A percentile compares a stretch with the other conserved stretches of the same genome.
phyloP scores from a whole-genome alignment of 2,113 vertebrate species.

The Zosterops hypoxanthus region DNA sequence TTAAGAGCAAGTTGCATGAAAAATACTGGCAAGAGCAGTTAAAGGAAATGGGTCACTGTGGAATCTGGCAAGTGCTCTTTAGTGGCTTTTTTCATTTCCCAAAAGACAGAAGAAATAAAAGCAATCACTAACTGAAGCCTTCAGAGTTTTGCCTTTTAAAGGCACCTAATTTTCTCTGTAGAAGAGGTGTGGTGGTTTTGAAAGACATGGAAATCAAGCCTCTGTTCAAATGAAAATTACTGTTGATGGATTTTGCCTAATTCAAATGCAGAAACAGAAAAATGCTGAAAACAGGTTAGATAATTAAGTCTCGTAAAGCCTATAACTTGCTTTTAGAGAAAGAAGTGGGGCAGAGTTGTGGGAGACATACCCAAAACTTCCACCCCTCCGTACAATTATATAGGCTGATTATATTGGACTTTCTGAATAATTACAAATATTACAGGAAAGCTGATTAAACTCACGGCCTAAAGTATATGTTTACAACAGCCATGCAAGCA shows the following conservation, averaged over 20 bases:
- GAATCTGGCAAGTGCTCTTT: neutral
- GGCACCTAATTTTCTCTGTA: neutral
- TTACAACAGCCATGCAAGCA: neutral
- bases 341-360: neutral
- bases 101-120: neutral
- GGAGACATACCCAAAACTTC: neutral
- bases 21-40: neutral
- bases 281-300: neutral
- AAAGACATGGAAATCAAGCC: neutral
- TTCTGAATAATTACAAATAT: neutral
- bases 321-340: neutral
- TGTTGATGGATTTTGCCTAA: neutral
- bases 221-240: neutral
- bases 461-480: neutral
- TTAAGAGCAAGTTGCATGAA: neutral
- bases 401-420: neutral
- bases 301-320: neutral
- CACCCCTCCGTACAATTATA: accelerated
- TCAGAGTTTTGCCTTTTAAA: neutral
- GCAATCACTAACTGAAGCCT: neutral
- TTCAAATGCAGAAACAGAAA: neutral
- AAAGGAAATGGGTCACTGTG: neutral
- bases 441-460: neutral
- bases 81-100: neutral
- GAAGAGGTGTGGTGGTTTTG: neutral